These are phyloP conservation scores for Athetis lepigone DNA, from an alignment of 2,888 invertebrate species.

Conservation along the genomic window DNA sequence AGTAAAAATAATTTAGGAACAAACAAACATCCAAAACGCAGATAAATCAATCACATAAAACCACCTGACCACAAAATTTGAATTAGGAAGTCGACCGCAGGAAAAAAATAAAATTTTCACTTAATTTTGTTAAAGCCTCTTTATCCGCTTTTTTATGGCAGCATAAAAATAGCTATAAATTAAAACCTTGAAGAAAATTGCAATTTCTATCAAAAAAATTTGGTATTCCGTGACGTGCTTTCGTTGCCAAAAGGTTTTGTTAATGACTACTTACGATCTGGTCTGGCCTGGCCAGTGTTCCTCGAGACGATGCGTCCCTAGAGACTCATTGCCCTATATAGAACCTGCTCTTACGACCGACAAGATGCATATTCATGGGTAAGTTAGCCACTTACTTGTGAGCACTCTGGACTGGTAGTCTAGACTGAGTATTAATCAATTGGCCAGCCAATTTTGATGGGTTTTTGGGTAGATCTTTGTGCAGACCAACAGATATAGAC, in stretches of 20 bases:
- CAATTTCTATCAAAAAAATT: conserved; percentile 67
- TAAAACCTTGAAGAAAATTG: conserved; percentile 72
- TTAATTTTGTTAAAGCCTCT: conserved; percentile 72
- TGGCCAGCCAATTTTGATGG: neutral
- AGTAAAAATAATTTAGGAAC: neutral
- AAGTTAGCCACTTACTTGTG: conserved; percentile 23
- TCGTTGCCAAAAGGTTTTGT: conserved; percentile 67
- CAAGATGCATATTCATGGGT: conserved; percentile 53
- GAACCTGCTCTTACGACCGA: conserved; percentile 12
- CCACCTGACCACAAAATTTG: conserved; percentile 32
- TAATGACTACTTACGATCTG: conserved; percentile 65
- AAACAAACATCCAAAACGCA: conserved; percentile 5
- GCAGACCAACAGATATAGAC: neutral
- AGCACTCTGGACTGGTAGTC: neutral
- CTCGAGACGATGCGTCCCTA: conserved; percentile 31
- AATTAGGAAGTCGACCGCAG: conserved; percentile 55
- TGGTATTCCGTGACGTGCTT: conserved; percentile 65
- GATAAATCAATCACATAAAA: conserved; percentile 33
- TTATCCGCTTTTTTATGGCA: conserved; percentile 71
- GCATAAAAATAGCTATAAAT: conserved; percentile 80
- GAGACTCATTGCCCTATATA: conserved; percentile 50
- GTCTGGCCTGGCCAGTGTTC: conserved; percentile 27
- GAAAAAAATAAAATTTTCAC: conserved; percentile 67
- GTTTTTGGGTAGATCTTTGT: neutral
- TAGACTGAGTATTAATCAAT: neutral